Evolutionary conservation across 2,888 invertebrate genomes (phyloP), one percentile per base, ranked within the genome.

Genomic region (Cecidostiba fungosa): DNA sequence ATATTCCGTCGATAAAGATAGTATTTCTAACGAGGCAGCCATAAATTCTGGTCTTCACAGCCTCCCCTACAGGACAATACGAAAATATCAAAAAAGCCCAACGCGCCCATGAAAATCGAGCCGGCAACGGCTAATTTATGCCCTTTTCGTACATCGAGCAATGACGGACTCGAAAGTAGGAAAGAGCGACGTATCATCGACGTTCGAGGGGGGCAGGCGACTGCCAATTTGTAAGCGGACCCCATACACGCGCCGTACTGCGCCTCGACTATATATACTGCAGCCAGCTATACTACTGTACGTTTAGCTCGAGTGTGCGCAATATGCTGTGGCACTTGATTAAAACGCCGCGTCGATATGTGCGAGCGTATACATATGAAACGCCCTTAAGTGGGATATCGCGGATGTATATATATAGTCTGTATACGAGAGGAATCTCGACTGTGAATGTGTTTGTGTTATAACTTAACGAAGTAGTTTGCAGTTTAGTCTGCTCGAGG

Each of bases 271-370:
- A 47, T 5, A n/a, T 8, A 6, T 8, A 59, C 32, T 23, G 50
- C 8, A 88, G 88, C 86, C 88, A 80, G 86, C n/a, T 59, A 59
- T 59, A 83, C 43, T 43, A 10, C 87, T 88, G 86, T 83, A 88
- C 89, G 87, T 89, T 90, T 91, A 90, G 90, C 91, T 90, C 89
- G 72, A 86, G 89, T 54, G 23, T 89, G 90, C 91, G 89, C 91
- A 92, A 92, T 92, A 92, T 92, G 91, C 89, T 91, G 74, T 87
- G 89, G 89, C 90, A 91, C 91, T 92, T 92, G 92, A 92, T 92
- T 92, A 92, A 92, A 92, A 92, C 89, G 90, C 89, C 88, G 88
- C 88, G 88, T 87, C 87, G 89, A 90, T 89, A 59, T 59, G 54
- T 59, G 54, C 54, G 54, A 59, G 86, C 88, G 90, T 86, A 84